A percentile compares a stretch with the other conserved stretches of the same genome.
Conservation (phyloP, 92 coral and sea anemone genomes). For the Meandrina meandrites region DNA sequence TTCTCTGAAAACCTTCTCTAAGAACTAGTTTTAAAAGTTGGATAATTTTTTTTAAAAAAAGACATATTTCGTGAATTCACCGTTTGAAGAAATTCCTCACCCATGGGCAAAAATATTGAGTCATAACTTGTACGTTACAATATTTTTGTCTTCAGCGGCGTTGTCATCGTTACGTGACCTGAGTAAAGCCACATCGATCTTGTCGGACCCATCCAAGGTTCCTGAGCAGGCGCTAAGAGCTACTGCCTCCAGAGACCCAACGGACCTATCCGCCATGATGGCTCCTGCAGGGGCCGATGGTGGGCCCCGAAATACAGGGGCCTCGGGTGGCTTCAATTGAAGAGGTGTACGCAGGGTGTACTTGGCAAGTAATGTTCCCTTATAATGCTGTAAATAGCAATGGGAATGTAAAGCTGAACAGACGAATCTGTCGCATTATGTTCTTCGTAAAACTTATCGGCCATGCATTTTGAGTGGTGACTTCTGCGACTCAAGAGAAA, state of each 20-base stretch:
- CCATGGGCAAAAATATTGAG: background rate
- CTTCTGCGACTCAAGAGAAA: conserved; percentile 13
- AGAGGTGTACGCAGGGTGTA: too few species aligned
- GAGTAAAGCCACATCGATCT: conserved; percentile 89
- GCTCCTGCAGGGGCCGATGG: conserved; percentile 39
- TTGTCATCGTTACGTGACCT: conserved; percentile 92
- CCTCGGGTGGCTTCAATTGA: conserved; percentile 33
- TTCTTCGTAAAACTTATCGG: background rate
- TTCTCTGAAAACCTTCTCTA: background rate
- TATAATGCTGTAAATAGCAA: background rate
- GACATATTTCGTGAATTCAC: background rate
- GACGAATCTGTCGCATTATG: background rate
- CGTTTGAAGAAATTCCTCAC: background rate
- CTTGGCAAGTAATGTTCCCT: background rate
- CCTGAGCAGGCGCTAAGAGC: conserved; percentile 89
- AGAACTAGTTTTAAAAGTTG: background rate
- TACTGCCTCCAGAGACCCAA: conserved; percentile 67
- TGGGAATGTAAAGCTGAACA: background rate
- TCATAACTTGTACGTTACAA: background rate
- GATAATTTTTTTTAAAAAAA: background rate
- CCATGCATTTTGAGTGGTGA: background rate
- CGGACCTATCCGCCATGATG: conserved; percentile 56
- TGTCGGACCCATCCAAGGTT: conserved; percentile 87
- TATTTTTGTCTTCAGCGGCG: conserved; percentile 61
- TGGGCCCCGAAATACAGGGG: conserved; percentile 30